Evolutionary conservation across 2,113 vertebrate species (phyloP).

Genomic region (Ascaphus truei): DNA sequence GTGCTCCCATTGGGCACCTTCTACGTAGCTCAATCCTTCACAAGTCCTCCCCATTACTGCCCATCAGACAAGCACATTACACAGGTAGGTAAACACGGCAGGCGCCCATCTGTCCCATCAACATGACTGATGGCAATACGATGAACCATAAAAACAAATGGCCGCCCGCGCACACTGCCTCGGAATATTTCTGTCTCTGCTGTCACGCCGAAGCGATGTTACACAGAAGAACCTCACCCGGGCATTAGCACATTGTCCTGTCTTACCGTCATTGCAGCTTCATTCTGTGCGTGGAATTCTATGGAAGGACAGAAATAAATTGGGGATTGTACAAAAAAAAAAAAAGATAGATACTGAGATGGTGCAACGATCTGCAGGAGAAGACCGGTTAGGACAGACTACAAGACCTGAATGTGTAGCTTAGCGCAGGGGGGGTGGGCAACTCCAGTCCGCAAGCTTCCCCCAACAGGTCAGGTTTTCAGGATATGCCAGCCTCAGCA

Average conservation of each 20-base stretch:
- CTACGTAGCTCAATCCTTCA: background rate
- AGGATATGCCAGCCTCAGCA: too few species aligned
- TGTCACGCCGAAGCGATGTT: background rate
- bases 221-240: background rate
- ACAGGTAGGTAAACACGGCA: conserved; percentile 22
- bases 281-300: too few species aligned
- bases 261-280: too few species aligned
- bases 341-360: too few species aligned
- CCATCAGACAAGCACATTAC: conserved; percentile 25
- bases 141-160: conserved; percentile 14
- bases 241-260: background rate
- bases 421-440: too few species aligned
- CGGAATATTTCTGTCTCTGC: conserved; percentile 8
- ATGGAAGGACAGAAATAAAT: too few species aligned
- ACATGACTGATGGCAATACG: conserved; percentile 16
- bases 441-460: too few species aligned
- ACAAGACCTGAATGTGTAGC: too few species aligned
- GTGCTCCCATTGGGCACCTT: background rate
- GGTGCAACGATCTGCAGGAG: too few species aligned
- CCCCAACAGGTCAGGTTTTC: too few species aligned
- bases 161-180: background rate
- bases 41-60: conserved; percentile 21
- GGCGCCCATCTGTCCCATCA: conserved; percentile 16
- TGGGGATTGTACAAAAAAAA: too few species aligned
- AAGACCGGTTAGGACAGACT: too few species aligned